These are phyloP conservation scores for Proales similis DNA, from an alignment of 1,140 invertebrate species.

Conservation along the genomic window DNA sequence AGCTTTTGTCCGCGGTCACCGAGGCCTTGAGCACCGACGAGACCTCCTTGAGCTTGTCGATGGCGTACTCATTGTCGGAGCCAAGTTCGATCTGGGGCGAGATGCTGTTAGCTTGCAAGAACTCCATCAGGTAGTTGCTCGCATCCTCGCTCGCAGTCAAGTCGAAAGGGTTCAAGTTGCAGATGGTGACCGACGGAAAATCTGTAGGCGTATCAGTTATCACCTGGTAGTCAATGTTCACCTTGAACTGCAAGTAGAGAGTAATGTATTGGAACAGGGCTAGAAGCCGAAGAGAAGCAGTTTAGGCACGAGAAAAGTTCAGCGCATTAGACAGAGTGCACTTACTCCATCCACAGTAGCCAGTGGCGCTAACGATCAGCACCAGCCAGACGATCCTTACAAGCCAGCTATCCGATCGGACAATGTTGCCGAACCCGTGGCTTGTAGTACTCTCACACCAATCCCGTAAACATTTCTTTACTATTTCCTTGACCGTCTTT, in stretches of 20 bases:
- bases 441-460: constrained; percentile 28
- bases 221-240: constrained; percentile 1
- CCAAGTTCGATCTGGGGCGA: background rate
- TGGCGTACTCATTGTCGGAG: background rate
- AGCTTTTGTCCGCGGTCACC: background rate
- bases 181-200: constrained; percentile 23
- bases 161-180: constrained; percentile 27
- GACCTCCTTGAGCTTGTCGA: background rate
- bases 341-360: constrained; percentile 19
- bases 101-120: background rate
- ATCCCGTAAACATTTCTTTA: constrained; percentile 18
- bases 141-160: background rate
- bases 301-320: no score
- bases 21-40: background rate
- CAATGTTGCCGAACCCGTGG: constrained; percentile 29
- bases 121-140: background rate
- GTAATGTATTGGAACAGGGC: no score
- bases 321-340: background rate
- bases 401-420: constrained; percentile 31
- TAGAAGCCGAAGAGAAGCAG: no score
- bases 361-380: constrained; percentile 1
- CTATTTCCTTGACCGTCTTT: background rate
- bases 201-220: background rate
- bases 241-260: no score
- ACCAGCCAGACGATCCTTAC: constrained; percentile 14